Evolutionary conservation across 2,113 vertebrate species (phyloP), one percentile per base, ranked within the genome.

Genomic region (Chaenogobius annularis): DNA sequence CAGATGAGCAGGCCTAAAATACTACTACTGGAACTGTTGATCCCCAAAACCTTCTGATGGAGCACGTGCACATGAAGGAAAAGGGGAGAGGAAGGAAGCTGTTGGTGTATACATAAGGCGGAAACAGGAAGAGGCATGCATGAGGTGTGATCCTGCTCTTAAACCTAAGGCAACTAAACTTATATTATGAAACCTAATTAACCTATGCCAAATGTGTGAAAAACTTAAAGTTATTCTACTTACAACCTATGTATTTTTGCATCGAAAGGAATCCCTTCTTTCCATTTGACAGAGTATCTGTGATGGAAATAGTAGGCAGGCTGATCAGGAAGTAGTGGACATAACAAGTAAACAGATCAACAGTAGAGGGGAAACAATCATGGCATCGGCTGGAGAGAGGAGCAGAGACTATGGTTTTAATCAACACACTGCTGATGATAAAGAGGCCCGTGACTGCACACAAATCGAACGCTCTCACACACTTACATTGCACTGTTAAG

Each of bases 341-440:
- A 73, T 40, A 14, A 65, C 1, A 61, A 3, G 66, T 55, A 66
- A 61, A 37, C 69, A 50, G 59, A 23, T 54, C 61, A 61, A 37
- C 69, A 46, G 59, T 23, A 10, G 37, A 71, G 70, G 70, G 40
- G 44, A 26, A 75, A 43, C 52, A 46, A 78, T 17, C 13, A 52
- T 65, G 55, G 54, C 15, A 7, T 19, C 11, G 50, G 61, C 75
- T 17, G 59, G 11, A 46, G 23, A 71, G 70, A n/a, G 48, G 58
- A 40, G 66, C 80, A 64, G 61, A 77, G 67, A 61, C 70, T 61
- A 72, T 43, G 72, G 62, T 66, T 69, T 80, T 84, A 85, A 86
- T 86, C 73, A 78, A 79, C 35, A 77, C 47, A 58, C 71, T 70
- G 68, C 77, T 67, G 72, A 76, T 58, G 54, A 82, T 70, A 83